Evolutionary conservation across 1,140 invertebrate genomes (phyloP).

Genomic region (Polyergus mexicanus): DNA sequence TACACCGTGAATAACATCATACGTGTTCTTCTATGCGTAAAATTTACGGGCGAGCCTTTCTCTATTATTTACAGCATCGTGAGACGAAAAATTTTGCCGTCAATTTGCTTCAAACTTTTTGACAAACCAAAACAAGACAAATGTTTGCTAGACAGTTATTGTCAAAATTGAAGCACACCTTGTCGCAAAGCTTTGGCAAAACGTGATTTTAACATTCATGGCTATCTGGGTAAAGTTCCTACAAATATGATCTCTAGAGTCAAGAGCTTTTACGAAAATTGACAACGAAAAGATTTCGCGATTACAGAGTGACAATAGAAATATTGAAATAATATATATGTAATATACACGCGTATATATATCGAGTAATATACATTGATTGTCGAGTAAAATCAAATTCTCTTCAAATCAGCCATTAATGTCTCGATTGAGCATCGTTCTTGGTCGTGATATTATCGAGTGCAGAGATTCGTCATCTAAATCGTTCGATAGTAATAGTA

Average conservation of each 20-base stretch:
- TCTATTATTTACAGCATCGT: too few species aligned
- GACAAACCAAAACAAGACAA: too few species aligned
- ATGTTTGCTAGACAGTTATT: too few species aligned
- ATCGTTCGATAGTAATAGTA: slow-evolving; percentile 57
- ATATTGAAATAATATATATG: slow-evolving; percentile 45
- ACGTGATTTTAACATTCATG: too few species aligned
- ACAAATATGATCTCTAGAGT: slow-evolving; percentile 15
- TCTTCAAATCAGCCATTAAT: slow-evolving; percentile 23
- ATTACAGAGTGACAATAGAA: background rate
- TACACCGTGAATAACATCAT: too few species aligned
- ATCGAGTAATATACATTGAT: slow-evolving; percentile 57
- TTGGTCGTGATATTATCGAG: slow-evolving; percentile 55
- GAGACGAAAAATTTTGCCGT: too few species aligned
- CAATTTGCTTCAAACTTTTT: too few species aligned
- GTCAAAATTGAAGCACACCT: too few species aligned
- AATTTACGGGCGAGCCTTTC: too few species aligned
- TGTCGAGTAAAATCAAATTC: slow-evolving; percentile 65
- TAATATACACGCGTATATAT: background rate
- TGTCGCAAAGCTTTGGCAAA: too few species aligned
- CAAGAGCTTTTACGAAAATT: slow-evolving; percentile 18
- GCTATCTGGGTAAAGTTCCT: too few species aligned
- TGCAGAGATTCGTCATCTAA: slow-evolving; percentile 38
- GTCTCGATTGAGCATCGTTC: slow-evolving; percentile 44
- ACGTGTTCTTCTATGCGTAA: too few species aligned
- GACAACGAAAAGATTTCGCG: slow-evolving; percentile 22